Conservation (phyloP, 2,797 vertebrate genomes). For the Spondyliosoma cantharus region DNA sequence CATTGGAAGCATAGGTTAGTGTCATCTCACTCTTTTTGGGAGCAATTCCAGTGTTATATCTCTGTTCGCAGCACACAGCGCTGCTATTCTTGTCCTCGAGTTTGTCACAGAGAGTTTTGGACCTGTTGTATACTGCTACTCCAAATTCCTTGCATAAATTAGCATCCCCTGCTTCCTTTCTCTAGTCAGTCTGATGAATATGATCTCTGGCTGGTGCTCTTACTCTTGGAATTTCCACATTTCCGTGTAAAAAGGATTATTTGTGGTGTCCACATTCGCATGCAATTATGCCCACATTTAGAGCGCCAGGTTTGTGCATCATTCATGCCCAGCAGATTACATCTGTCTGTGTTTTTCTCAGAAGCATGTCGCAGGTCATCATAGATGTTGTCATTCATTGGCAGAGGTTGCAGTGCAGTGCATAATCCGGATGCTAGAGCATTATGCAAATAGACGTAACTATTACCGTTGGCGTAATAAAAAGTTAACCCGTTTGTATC, state of each 20-base stretch:
- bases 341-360: slow-evolving; percentile 21
- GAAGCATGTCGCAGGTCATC: slow-evolving; percentile 8
- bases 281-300: neutral
- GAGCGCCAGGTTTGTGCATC: neutral
- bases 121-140: too few species aligned
- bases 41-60: too few species aligned
- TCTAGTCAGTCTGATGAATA: too few species aligned
- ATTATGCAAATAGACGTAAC: slow-evolving; percentile 17
- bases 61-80: too few species aligned
- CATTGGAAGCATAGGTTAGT: too few species aligned
- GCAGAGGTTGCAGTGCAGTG: neutral
- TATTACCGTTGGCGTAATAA: neutral
- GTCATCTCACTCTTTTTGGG: too few species aligned
- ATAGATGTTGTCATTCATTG: slow-evolving; percentile 8
- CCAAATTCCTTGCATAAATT: too few species aligned
- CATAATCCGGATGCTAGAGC: slow-evolving; percentile 14
- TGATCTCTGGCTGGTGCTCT: too few species aligned
- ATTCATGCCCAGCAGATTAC: neutral
- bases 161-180: too few species aligned
- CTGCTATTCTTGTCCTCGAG: too few species aligned
- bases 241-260: slow-evolving; percentile 12
- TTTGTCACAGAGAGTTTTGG: too few species aligned
- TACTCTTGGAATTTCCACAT: too few species aligned
- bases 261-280: neutral
- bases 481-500: slow-evolving; percentile 6